These are phyloP conservation scores for Aphyosemion australe DNA, from an alignment of 2,113 vertebrate species.

Conservation along the genomic window DNA sequence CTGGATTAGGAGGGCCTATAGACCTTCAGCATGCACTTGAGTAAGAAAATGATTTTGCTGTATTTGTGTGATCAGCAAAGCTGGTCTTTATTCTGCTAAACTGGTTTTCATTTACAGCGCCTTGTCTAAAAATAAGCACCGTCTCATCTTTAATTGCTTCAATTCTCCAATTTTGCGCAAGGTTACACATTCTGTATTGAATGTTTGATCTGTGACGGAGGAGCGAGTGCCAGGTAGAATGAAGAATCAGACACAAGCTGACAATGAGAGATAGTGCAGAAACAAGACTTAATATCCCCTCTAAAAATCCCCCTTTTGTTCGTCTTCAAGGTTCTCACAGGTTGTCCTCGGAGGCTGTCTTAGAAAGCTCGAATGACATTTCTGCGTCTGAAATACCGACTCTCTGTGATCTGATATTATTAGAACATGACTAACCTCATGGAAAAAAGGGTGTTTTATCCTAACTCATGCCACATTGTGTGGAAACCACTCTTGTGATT, in stretches of 20 bases:
- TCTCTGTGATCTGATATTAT: neutral
- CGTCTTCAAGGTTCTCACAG: slow-evolving; percentile 6
- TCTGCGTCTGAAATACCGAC: slow-evolving; percentile 5
- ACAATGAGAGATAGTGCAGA: slow-evolving; percentile 19
- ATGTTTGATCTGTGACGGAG: slow-evolving; percentile 42
- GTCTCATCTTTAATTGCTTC: slow-evolving; percentile 34
- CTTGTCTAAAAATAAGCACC: slow-evolving; percentile 15
- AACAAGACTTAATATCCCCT: neutral
- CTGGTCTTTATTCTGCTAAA: neutral
- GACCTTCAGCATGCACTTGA: no score
- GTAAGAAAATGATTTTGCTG: neutral
- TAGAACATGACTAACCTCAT: slow-evolving; percentile 6
- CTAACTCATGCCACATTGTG: slow-evolving; percentile 5
- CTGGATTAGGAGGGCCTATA: neutral
- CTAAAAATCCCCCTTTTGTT: neutral
- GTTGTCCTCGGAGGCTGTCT: slow-evolving; percentile 1
- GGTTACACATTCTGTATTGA: slow-evolving; percentile 25
- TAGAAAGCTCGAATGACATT: slow-evolving; percentile 2
- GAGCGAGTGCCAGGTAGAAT: slow-evolving; percentile 13
- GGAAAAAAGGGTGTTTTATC: neutral
- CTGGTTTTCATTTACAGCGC: slow-evolving; percentile 9
- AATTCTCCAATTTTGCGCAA: slow-evolving; percentile 25
- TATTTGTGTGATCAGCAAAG: neutral
- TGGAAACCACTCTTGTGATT: neutral
- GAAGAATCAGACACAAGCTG: slow-evolving; percentile 50